Evolutionary conservation across 2,888 invertebrate genomes (phyloP).

Genomic region (Gasteruption jaculator): DNA sequence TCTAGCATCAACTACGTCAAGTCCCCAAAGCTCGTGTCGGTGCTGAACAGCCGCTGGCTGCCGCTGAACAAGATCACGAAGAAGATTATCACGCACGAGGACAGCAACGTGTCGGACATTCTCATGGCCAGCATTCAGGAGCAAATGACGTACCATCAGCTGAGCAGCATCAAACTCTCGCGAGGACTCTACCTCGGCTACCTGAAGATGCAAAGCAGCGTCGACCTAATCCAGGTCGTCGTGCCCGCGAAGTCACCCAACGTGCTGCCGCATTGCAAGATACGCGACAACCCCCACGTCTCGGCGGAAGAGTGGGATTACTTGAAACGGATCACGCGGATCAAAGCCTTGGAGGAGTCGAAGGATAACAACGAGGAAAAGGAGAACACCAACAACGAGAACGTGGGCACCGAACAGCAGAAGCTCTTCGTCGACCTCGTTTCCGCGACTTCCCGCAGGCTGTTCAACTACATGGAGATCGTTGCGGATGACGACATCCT

Average conservation of each 20-base stretch:
- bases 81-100: constrained; percentile 69
- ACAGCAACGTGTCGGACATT: constrained; percentile 75
- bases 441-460: constrained; percentile 67
- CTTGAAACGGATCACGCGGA: constrained; percentile 58
- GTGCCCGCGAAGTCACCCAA: constrained; percentile 92
- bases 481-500: constrained; percentile 65
- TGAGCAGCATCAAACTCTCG: constrained; percentile 75
- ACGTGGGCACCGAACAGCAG: constrained; percentile 66
- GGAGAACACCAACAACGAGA: constrained; percentile 41
- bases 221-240: constrained; percentile 89
- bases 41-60: constrained; percentile 89
- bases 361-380: constrained; percentile 43
- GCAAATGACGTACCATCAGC: constrained; percentile 70
- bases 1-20: constrained; percentile 79
- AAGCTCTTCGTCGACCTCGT: constrained; percentile 75
- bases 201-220: constrained; percentile 92
- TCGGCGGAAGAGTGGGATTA: constrained; percentile 98
- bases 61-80: constrained; percentile 81
- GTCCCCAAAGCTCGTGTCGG: constrained; percentile 81
- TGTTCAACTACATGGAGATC: constrained; percentile 79
- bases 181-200: constrained; percentile 93
- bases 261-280: constrained; percentile 88
- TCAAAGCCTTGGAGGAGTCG: constrained; percentile 51
- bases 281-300: constrained; percentile 93
- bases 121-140: constrained; percentile 84